phyloP scores from a whole-genome alignment of 2,797 vertebrate species.

The Sebastes goodei region DNA sequence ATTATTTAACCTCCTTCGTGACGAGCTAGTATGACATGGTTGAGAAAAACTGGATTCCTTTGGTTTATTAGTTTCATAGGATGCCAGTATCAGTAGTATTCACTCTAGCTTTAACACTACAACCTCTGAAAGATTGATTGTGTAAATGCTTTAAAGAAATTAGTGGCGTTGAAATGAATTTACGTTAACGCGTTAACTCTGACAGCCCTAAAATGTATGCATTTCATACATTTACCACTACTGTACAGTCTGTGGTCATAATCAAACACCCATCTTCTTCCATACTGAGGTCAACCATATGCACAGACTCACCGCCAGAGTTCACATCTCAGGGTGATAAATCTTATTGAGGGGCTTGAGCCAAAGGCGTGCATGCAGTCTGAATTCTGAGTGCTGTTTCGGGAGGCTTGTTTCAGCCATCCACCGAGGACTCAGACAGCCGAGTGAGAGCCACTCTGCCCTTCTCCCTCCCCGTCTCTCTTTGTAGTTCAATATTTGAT shows the following conservation, averaged over 20 bases:
- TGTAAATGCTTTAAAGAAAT: no score
- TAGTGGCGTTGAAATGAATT: no score
- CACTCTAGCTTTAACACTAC: no score
- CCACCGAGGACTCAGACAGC: slow-evolving; percentile 29
- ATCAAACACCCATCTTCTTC: not conserved
- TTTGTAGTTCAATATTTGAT: slow-evolving; percentile 74
- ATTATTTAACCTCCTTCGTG: no score
- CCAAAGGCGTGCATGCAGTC: slow-evolving; percentile 15
- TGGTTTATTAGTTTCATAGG: no score
- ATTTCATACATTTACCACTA: not conserved
- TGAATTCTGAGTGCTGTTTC: slow-evolving; percentile 49
- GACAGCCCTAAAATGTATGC: not conserved
- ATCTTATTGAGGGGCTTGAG: slow-evolving; percentile 24
- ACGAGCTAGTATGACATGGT: no score
- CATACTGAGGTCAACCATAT: not conserved
- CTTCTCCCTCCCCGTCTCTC: slow-evolving; percentile 30
- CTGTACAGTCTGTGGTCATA: not conserved
- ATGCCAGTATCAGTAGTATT: no score
- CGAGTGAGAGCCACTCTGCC: slow-evolving; percentile 43
- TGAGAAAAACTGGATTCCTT: no score
- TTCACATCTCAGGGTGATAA: slow-evolving; percentile 6
- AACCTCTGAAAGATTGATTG: no score
- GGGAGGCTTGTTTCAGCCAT: slow-evolving; percentile 26
- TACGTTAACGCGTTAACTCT: no score
- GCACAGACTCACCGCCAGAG: not conserved